Evolutionary conservation across 2,113 vertebrate species (phyloP).

Genomic region (Microcebus murinus): DNA sequence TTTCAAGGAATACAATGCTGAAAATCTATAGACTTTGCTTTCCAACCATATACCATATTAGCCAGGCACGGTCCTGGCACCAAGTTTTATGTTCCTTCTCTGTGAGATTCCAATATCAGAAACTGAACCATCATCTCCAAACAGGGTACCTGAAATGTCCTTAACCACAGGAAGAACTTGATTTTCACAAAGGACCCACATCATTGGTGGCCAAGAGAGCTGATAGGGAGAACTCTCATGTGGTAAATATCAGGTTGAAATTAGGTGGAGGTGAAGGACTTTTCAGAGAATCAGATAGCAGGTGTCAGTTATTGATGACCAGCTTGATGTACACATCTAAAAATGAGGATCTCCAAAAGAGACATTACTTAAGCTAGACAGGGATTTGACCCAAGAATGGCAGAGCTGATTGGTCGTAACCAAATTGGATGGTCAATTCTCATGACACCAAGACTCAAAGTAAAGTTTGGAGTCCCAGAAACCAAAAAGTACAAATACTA

Average conservation of each 20-base stretch:
- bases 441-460: background rate
- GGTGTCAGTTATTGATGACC: background rate
- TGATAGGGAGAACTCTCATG: background rate
- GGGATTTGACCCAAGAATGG: background rate
- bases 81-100: background rate
- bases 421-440: background rate
- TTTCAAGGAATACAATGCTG: background rate
- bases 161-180: background rate
- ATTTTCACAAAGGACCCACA: background rate
- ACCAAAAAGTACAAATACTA: background rate
- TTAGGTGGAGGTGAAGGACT: background rate
- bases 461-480: background rate
- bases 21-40: conserved; percentile 37
- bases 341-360: background rate
- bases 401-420: background rate
- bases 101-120: background rate
- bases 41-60: background rate
- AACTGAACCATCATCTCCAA: background rate
- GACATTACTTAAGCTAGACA: background rate
- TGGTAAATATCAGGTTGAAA: background rate
- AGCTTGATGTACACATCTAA: background rate
- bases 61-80: background rate
- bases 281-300: background rate
- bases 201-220: background rate
- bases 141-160: background rate